Base-by-base conservation (phyloP, 2,888 invertebrate species). In the Diachrysia chrysitis region DNA sequence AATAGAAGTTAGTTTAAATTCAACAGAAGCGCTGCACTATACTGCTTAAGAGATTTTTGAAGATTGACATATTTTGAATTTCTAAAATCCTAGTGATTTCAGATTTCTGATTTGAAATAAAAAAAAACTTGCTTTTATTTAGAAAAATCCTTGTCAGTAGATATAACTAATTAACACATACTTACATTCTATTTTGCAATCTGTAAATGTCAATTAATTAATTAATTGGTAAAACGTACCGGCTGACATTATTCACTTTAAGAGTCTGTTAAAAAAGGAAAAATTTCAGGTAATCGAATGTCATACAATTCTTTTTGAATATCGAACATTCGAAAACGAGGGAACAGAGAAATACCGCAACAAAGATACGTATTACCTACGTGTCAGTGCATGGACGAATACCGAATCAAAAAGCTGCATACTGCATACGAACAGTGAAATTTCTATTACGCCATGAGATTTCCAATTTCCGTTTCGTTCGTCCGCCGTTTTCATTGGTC, bases 361-460 rank as follows among this genome's bases (percentile, higher is more conserved):
- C 25, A 53, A 60, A 59, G 29, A 29, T 46, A 37, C 23, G n/a
- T n/a, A n/a, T n/a, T n/a, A n/a, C n/a, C n/a, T n/a, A n/a, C n/a
- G 3, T 51, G 51, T 48, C 55, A 48, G 32, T 29, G 48, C 42
- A 56, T 42, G 32, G n/a, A 25, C 6, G 46, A 25, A 35, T 19
- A n/a, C 25, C 57, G n/a, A 71, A 57, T 48, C 61, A 75, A 67
- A 74, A 71, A 73, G 56, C 70, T 70, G 53, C 63, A 69, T 60
- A 60, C 65, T 76, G 65, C 79, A 66, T 57, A 42, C 60, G 69
- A 67, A 74, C 55, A 74, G 59, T 70, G 69, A 72, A 72, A 74
- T 78, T 85, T 76, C 83, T 79, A 79, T 83, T 79, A 73, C 70
- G 78, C 63, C 70, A 70, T 70, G 79, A 82, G 85, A 83, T 83